A percentile compares a stretch with the other conserved stretches of the same genome.
Evolutionary conservation across 2,888 invertebrate species (phyloP).

Genomic region (Atethmia centrago): DNA sequence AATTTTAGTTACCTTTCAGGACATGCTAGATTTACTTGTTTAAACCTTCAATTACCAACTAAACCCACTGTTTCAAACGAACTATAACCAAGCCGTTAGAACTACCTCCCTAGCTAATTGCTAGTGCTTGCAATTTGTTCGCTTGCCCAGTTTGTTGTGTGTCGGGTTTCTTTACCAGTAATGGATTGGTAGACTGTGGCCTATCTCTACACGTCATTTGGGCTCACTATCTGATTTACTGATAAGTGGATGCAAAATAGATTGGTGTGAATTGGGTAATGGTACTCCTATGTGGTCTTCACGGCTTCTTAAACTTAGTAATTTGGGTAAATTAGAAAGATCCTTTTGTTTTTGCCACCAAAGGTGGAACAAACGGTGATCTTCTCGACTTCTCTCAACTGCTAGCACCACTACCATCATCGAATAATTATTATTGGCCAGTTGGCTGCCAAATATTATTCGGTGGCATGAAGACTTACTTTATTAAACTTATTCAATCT

Average conservation of each 20-base stretch:
- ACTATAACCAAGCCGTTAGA: slow-evolving; percentile 60
- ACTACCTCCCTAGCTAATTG: slow-evolving; percentile 70
- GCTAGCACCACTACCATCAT: not conserved
- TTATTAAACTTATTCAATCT: too few species aligned
- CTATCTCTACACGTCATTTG: slow-evolving; percentile 63
- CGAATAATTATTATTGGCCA: too few species aligned
- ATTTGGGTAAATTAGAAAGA: not conserved
- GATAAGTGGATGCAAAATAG: slow-evolving; percentile 51
- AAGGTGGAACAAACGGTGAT: too few species aligned
- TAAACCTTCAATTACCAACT: not conserved
- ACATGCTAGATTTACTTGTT: too few species aligned
- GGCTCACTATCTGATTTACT: slow-evolving; percentile 49
- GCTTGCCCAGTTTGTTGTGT: slow-evolving; percentile 63
- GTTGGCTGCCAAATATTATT: too few species aligned
- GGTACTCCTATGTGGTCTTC: not conserved
- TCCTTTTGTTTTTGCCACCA: too few species aligned
- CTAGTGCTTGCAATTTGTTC: slow-evolving; percentile 73
- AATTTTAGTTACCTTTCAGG: too few species aligned
- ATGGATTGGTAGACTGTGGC: slow-evolving; percentile 63
- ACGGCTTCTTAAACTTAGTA: not conserved
- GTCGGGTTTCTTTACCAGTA: slow-evolving; percentile 62
- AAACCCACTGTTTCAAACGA: slow-evolving; percentile 25
- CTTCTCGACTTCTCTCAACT: not conserved
- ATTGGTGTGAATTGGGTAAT: slow-evolving; percentile 14
- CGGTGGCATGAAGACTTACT: too few species aligned